A percentile compares a stretch with the other conserved stretches of the same genome.
Conservation (phyloP, 1,140 invertebrate species). For the Drosophila persimilis region DNA sequence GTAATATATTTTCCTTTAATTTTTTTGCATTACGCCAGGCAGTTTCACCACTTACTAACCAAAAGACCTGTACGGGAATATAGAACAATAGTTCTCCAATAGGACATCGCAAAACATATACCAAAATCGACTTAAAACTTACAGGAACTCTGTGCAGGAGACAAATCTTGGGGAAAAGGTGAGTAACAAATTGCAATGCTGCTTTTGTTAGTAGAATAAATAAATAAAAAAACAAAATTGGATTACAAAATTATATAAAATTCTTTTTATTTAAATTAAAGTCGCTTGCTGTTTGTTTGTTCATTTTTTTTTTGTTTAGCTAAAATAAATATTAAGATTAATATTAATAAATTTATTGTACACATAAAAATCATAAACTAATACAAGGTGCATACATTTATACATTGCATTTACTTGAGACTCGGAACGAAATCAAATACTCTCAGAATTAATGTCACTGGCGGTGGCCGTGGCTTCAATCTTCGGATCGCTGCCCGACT, state of each 20-base stretch:
- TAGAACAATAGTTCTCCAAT: neutral
- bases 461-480: conserved; percentile 3
- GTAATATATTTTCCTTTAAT: too few species aligned
- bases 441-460: too few species aligned
- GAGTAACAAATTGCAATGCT: conserved; percentile 24
- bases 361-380: conserved; percentile 37
- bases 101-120: neutral
- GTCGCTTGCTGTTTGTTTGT: conserved; percentile 14
- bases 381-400: conserved; percentile 42
- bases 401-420: conserved; percentile 57
- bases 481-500: conserved; percentile 22
- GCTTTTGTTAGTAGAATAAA: conserved; percentile 33
- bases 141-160: conserved; percentile 34
- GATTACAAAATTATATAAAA: conserved; percentile 36
- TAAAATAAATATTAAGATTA: conserved; percentile 61
- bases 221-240: conserved; percentile 33
- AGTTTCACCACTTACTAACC: neutral
- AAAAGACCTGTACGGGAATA: neutral
- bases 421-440: conserved; percentile 14
- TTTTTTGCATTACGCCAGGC: too few species aligned
- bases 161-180: conserved; percentile 31
- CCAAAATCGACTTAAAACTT: conserved; percentile 6
- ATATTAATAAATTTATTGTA: conserved; percentile 41
- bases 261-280: conserved; percentile 55
- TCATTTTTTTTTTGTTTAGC: conserved; percentile 23